Percentiles rank a stretch among this genome's conserved stretches.
Evolutionary conservation across 1,140 invertebrate genomes (phyloP).

Genomic region (Armadillidium nasatum): DNA sequence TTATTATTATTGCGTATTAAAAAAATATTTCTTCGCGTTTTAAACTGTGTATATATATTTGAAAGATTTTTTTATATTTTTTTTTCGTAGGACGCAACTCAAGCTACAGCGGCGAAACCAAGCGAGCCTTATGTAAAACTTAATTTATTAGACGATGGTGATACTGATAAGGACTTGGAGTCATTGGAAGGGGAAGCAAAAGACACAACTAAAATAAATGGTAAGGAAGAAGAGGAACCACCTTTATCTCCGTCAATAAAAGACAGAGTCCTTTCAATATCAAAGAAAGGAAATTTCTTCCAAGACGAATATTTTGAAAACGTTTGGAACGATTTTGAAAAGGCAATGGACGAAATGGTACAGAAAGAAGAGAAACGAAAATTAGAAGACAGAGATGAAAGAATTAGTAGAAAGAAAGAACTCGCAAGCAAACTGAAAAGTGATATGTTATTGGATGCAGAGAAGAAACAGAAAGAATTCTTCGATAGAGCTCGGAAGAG

Average conservation of each 20-base stretch:
- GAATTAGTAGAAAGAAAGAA: conserved; percentile 25
- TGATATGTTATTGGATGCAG: neutral
- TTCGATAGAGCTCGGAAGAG: neutral
- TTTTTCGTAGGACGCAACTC: too few species aligned
- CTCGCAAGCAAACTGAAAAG: neutral
- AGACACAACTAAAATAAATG: too few species aligned
- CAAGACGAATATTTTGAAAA: conserved; percentile 39
- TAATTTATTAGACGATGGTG: too few species aligned
- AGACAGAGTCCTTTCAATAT: conserved; percentile 35
- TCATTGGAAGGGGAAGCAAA: neutral
- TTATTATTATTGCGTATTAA: too few species aligned
- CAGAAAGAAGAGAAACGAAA: conserved; percentile 22
- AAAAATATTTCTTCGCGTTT: too few species aligned
- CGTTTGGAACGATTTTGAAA: conserved; percentile 43
- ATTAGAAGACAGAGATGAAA: neutral
- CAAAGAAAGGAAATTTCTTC: conserved; percentile 37
- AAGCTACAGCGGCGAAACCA: too few species aligned
- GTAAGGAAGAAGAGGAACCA: neutral
- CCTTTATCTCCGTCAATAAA: neutral
- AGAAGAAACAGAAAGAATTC: neutral
- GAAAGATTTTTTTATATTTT: too few species aligned
- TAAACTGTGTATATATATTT: too few species aligned
- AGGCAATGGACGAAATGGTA: conserved; percentile 39
- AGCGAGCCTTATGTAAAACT: too few species aligned
- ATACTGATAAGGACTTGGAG: too few species aligned